Base-by-base conservation (phyloP, 2,113 vertebrate species). In the Tenebrosternarchus preto region DNA sequence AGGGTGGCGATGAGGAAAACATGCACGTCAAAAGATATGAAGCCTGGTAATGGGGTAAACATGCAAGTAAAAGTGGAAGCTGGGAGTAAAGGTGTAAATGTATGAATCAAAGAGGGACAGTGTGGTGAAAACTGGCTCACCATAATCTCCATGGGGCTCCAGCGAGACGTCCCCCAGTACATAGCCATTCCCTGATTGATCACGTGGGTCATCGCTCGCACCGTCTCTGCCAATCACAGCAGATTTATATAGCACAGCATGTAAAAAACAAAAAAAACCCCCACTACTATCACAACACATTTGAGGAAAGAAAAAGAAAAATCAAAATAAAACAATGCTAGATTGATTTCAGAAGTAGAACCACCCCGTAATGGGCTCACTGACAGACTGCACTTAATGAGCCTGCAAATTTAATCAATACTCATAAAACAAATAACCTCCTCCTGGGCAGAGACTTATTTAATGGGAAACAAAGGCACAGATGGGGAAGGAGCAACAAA, bases 131-230 rank as follows among this genome's bases (percentile, higher is more conserved):
- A 80, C 60, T 67, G 72, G 87, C 90, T 85, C 81, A 96, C 96
- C 96, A 97, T 97, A 83, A 97, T 97, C 86, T 97, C 96, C 93
- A 95, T 93, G 0, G 96, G 93, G 67, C 93, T 95, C 96, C 96
- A 97, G 81, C 94, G 95, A 12, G 96, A 96, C 1, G 95, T 97
- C 11, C 96, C 96, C 96, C 96, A 97, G 90, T 97, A 97, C 86
- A 97, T 95, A 61, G 96, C 94, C 93, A 97, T 93, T 72, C 96
- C 96, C 82, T 96, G 95, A 87, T 96, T 96, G 87, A 97, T 96
- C 85, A 97, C 95, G 19, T 96, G 94, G n/a, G 95, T 97, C 95
- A 96, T 96, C 66, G 96, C 95, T 83, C 95, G 92, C n/a, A 97
- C 96, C 12, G 96, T 95, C 89, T 97, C 95, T 97, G 91, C 25